phyloP scores from a whole-genome alignment of 2,888 invertebrate species.

The Cryptus armator region DNA sequence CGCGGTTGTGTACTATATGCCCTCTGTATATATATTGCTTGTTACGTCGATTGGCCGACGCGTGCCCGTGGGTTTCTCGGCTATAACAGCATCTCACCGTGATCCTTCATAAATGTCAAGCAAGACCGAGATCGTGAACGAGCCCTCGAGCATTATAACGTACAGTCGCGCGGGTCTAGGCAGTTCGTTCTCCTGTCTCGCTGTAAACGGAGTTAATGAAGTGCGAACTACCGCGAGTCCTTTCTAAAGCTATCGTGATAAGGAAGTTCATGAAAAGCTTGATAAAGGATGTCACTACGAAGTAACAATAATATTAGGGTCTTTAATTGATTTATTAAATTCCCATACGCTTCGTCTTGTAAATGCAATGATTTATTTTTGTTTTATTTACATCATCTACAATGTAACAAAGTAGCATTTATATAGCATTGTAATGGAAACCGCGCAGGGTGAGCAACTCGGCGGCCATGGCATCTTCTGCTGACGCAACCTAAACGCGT shows the following conservation, averaged over 20 bases:
- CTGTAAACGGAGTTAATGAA: conserved; percentile 65
- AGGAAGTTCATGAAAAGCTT: background rate
- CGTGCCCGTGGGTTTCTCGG: conserved; percentile 64
- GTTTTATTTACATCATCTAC: background rate
- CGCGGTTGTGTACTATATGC: conserved; percentile 69
- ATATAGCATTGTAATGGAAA: conserved; percentile 37
- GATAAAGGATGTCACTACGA: background rate
- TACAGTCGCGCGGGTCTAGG: conserved; percentile 29
- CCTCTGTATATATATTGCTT: conserved; percentile 80
- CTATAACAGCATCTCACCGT: conserved; percentile 61
- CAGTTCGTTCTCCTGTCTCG: conserved; percentile 51
- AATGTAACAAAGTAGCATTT: conserved; percentile 34
- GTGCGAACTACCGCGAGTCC: conserved; percentile 56
- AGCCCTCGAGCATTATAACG: conserved; percentile 49
- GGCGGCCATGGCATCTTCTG: conserved; percentile 63
- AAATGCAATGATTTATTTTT: conserved; percentile 7
- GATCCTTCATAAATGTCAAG: conserved; percentile 68
- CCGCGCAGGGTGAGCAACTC: conserved; percentile 48
- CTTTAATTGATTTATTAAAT: background rate
- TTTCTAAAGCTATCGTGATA: conserved; percentile 26
- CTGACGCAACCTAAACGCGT: conserved; percentile 69
- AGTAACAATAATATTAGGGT: background rate
- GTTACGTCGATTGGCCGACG: conserved; percentile 76
- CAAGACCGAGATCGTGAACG: conserved; percentile 60
- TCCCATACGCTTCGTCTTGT: background rate